phyloP scores from a whole-genome alignment of 2,797 vertebrate genomes.

The Poeciliopsis infans region DNA sequence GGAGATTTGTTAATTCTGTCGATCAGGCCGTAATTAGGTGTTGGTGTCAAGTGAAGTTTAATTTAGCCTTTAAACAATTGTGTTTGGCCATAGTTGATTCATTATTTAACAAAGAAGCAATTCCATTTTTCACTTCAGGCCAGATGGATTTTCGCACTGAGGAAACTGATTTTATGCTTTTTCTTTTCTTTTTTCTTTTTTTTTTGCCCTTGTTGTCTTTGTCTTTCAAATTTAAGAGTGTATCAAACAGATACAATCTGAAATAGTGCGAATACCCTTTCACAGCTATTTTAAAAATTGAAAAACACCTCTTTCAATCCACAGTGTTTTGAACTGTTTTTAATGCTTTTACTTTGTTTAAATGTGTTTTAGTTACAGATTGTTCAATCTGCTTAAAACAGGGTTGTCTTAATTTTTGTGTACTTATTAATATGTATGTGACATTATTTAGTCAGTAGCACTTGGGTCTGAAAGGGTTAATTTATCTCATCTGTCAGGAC shows the following conservation, averaged over 20 bases:
- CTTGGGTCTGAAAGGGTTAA: conserved; percentile 24
- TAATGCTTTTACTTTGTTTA: not conserved
- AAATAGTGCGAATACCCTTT: not conserved
- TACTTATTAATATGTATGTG: not conserved
- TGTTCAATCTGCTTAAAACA: not conserved
- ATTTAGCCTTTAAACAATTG: not conserved
- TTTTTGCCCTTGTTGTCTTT: not conserved
- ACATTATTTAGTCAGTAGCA: conserved; percentile 8
- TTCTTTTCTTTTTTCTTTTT: not conserved
- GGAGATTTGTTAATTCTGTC: not conserved
- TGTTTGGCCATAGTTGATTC: not conserved
- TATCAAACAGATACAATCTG: not conserved
- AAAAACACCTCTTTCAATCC: not conserved
- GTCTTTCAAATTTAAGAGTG: not conserved
- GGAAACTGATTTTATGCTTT: not conserved
- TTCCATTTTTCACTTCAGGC: not conserved
- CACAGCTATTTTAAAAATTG: not conserved
- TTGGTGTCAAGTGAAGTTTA: not conserved
- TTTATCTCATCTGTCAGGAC: conserved; percentile 23
- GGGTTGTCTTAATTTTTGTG: not conserved
- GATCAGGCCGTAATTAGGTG: not conserved
- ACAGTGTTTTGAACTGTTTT: not conserved
- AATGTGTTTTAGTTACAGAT: not conserved
- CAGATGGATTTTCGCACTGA: not conserved
- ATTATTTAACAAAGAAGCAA: not conserved